Conservation (phyloP, 2,113 vertebrate species). For the Rhinolophus sinicus region DNA sequence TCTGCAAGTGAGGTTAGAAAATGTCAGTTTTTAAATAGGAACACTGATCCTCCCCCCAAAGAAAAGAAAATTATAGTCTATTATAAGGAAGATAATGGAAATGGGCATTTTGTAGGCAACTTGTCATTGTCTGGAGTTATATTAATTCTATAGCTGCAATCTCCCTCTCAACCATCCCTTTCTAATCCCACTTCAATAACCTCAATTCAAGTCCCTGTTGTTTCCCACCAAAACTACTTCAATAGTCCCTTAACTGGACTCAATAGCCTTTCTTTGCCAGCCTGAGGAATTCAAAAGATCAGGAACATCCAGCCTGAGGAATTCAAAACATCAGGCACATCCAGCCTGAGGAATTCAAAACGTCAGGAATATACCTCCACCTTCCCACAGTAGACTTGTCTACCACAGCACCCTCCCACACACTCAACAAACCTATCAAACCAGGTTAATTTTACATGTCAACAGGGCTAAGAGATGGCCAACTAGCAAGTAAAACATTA, state of each 20-base stretch:
- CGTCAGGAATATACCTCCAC: not conserved
- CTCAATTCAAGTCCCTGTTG: not conserved
- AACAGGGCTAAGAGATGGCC: not conserved
- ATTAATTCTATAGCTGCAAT: not conserved
- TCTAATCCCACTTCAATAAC: not conserved
- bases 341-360: not conserved
- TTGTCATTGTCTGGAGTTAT: not conserved
- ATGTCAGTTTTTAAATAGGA: not conserved
- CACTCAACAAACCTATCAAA: not conserved
- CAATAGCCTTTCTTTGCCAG: not conserved
- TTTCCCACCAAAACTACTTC: not conserved
- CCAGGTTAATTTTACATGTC: not conserved
- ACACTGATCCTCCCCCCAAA: not conserved
- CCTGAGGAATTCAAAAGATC: not conserved
- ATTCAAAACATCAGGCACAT: not conserved
- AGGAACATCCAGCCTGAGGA: not conserved
- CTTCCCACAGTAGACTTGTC: not conserved
- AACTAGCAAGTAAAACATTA: not conserved
- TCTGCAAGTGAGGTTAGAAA: not conserved
- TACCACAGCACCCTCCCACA: not conserved
- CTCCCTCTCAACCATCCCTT: not conserved
- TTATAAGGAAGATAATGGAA: not conserved
- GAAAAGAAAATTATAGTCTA: not conserved
- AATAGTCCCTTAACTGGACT: too few species aligned
- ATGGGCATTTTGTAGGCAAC: not conserved